These are phyloP conservation scores for Pocillopora damicornis DNA, from an alignment of 64 coral and sea anemone genomes.

Conservation along the genomic window DNA sequence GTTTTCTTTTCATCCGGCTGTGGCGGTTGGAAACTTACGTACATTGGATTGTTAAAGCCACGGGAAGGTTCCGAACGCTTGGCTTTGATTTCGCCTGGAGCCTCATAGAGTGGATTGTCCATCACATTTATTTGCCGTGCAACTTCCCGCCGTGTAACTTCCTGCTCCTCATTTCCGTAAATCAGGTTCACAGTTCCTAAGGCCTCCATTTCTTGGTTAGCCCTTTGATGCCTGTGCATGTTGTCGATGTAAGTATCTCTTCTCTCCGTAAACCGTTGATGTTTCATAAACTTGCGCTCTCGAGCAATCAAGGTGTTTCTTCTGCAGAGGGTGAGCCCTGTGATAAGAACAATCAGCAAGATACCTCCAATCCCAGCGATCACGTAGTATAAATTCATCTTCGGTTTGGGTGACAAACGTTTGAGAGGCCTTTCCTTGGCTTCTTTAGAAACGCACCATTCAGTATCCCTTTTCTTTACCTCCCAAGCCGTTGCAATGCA, in stretches of 20 bases:
- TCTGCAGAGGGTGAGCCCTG: slow-evolving; percentile 16
- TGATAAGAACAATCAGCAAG: not conserved
- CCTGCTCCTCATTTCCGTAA: slow-evolving; percentile 18
- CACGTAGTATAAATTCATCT: not conserved
- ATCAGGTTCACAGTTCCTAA: slow-evolving; percentile 10
- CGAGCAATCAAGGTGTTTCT: not conserved
- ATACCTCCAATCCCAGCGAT: not conserved
- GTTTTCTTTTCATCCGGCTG: not conserved
- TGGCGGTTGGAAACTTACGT: not conserved
- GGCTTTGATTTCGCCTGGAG: not conserved
- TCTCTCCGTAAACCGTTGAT: not conserved
- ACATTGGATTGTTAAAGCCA: slow-evolving; percentile 35
- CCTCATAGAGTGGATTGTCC: slow-evolving; percentile 39
- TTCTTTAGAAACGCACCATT: not conserved
- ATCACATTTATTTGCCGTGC: not conserved
- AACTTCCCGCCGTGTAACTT: not conserved
- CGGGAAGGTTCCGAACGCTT: not conserved
- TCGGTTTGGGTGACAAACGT: not conserved
- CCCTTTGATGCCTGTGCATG: slow-evolving; percentile 54
- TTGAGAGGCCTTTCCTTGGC: not conserved
- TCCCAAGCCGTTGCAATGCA: not conserved
- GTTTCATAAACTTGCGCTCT: not conserved
- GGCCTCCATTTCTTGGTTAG: slow-evolving; percentile 16
- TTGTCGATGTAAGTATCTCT: slow-evolving; percentile 15
- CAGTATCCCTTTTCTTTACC: not conserved